phyloP scores from a whole-genome alignment of 1,140 invertebrate species.

The Penaeus indicus region DNA sequence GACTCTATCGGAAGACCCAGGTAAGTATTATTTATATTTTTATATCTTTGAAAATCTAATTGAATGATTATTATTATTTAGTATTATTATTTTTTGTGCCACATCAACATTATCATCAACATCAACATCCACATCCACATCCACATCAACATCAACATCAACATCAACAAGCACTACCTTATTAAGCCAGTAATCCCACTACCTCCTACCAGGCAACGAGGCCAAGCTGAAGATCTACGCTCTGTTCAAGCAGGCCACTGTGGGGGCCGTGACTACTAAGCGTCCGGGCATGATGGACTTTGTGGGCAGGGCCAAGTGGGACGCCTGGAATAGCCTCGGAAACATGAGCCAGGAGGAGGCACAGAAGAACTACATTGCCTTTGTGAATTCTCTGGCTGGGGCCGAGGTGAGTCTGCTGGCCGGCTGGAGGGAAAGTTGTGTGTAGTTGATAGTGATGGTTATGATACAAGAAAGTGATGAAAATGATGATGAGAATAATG shows the following conservation, averaged over 20 bases:
- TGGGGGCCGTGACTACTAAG: conserved; percentile 73
- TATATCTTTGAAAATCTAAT: not conserved
- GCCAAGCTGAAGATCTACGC: conserved; percentile 76
- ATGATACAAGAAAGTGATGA: too few relatives aligned
- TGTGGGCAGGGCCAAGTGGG: conserved; percentile 77
- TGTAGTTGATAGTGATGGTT: too few relatives aligned
- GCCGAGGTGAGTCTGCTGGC: conserved; percentile 38
- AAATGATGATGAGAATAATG: too few relatives aligned
- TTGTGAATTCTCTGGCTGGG: conserved; percentile 69
- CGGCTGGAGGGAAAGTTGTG: too few relatives aligned
- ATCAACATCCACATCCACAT: not conserved
- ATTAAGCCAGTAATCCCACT: not conserved
- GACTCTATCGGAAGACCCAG: conserved; percentile 71
- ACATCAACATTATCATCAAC: too few relatives aligned
- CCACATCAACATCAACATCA: not conserved
- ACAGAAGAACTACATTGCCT: conserved; percentile 67
- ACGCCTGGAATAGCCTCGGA: conserved; percentile 75
- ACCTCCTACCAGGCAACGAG: conserved; percentile 72
- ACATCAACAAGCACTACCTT: too few relatives aligned
- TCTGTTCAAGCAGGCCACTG: conserved; percentile 76
- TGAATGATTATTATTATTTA: not conserved
- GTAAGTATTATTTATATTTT: conserved; percentile 28
- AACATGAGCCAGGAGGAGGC: conserved; percentile 70
- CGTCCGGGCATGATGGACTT: conserved; percentile 78
- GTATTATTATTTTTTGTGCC: not conserved